These are phyloP conservation scores for Fragum fragum DNA, from an alignment of 2,888 invertebrate species.

Conservation along the genomic window DNA sequence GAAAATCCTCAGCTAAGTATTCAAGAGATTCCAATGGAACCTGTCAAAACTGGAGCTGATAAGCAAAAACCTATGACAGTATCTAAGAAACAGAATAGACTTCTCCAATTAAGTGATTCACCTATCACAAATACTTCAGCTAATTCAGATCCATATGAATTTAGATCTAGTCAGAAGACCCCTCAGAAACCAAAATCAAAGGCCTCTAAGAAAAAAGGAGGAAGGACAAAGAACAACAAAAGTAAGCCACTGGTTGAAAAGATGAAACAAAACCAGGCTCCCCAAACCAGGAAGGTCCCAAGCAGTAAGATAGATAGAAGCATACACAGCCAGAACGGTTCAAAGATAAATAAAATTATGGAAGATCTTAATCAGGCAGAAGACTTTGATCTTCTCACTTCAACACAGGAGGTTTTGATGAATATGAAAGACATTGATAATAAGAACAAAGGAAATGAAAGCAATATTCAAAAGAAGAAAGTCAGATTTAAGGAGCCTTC, in stretches of 20 bases:
- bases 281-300: too few relatives aligned
- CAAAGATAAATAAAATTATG: slow-evolving; percentile 68
- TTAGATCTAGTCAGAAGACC: slow-evolving; percentile 76
- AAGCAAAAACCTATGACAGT: slow-evolving; percentile 2
- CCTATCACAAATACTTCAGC: not conserved
- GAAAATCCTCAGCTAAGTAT: not conserved
- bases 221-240: not conserved
- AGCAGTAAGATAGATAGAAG: slow-evolving; percentile 29
- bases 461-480: slow-evolving; percentile 29
- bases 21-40: not conserved
- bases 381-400: slow-evolving; percentile 79
- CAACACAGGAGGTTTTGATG: slow-evolving; percentile 77
- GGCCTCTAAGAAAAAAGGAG: slow-evolving; percentile 5
- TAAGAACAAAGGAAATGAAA: slow-evolving; percentile 7
- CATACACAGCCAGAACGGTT: slow-evolving; percentile 16
- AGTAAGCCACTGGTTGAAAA: too few relatives aligned
- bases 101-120: slow-evolving; percentile 4
- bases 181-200: slow-evolving; percentile 57
- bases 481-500: slow-evolving; percentile 63
- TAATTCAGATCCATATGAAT: slow-evolving; percentile 77
- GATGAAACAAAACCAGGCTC: too few relatives aligned
- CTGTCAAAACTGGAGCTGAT: not conserved
- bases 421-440: slow-evolving; percentile 44
- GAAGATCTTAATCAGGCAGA: slow-evolving; percentile 79
- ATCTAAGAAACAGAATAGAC: not conserved